Evolutionary conservation across 2,113 vertebrate genomes (phyloP), one percentile per base, ranked within the genome.

Genomic region (Triplophysa tibetana): DNA sequence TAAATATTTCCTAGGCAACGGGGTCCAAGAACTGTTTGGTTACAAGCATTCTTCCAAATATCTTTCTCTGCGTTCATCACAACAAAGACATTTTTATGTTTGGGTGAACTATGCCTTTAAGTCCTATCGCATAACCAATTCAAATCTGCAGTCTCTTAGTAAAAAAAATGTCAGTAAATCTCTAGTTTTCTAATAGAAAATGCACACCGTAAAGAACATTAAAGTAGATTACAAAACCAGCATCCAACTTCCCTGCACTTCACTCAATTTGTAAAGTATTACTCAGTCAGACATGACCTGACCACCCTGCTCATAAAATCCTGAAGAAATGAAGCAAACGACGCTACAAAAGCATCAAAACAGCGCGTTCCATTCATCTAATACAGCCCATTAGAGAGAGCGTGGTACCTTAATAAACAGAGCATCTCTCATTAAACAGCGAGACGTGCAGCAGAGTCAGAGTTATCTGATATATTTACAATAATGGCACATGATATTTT

Each of bases 341-440:
- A 24, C 24, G 21, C n/a, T 21, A 24, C 13, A 1, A n/a, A 50
- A 8, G 12, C 43, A 8, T 48, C 66, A 24, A 48, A 24, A 68
- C 7, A 21, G 7, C 43, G 43, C n/a, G 8, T 68, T 9, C 14
- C 23, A 68, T 50, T 48, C 66, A 68, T 68, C 66, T 68, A 48
- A 68, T 68, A 24, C 14, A 48, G 23, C 8, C 43, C 66, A 48
- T 68, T 68, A 68, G 66, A 68, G 66, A 48, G 41, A 68, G 21
- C 14, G 66, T 13, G 8, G 43, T 50, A 17, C 41, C 45, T 68
- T 68, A 68, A 68, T 68, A 43, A 43, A 68, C 3, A 68, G 50
- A 14, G 38, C 38, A 11, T 24, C 21, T 68, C 66, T 48, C 66
- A 68, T 48, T 68, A 48, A 12, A 8, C 8, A 24, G 41, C n/a